Percentiles rank a stretch among this genome's conserved stretches.
phyloP scores from a whole-genome alignment of 2,888 invertebrate species.

The Plebejus anna region DNA sequence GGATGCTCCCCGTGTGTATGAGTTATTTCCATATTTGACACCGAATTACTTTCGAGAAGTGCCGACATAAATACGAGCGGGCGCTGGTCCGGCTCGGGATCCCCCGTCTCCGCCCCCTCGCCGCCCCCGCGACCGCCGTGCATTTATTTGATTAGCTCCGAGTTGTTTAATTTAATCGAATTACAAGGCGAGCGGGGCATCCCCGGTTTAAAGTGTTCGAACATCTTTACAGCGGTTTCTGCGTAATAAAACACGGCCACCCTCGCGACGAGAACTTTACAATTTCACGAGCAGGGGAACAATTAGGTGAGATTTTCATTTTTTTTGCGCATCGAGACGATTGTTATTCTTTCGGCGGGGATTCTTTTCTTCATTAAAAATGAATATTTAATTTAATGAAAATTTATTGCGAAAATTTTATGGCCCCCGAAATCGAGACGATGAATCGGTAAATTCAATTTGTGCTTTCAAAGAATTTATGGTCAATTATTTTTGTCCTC shows the following conservation, averaged over 20 bases:
- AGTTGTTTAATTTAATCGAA: slow-evolving; percentile 81
- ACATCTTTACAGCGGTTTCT: slow-evolving; percentile 79
- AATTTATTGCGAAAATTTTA: slow-evolving; percentile 61
- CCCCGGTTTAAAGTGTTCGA: slow-evolving; percentile 71
- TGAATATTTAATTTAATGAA: slow-evolving; percentile 77
- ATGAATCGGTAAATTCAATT: slow-evolving; percentile 5
- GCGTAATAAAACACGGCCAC: slow-evolving; percentile 76
- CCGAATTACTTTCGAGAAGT: slow-evolving; percentile 80
- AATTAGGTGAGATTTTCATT: slow-evolving; percentile 75
- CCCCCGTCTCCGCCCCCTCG: slow-evolving; percentile 47
- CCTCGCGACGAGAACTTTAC: slow-evolving; percentile 74
- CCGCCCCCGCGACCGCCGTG: slow-evolving; percentile 54
- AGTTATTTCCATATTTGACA: slow-evolving; percentile 80
- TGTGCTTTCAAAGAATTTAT: not conserved
- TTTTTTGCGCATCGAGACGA: slow-evolving; percentile 65
- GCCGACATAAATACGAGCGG: slow-evolving; percentile 74
- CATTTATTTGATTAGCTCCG: slow-evolving; percentile 81
- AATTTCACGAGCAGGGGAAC: slow-evolving; percentile 79
- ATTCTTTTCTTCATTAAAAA: slow-evolving; percentile 73
- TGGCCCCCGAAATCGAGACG: slow-evolving; percentile 48
- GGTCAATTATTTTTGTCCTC: not conserved
- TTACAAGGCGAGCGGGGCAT: slow-evolving; percentile 68
- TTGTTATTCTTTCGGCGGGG: slow-evolving; percentile 67
- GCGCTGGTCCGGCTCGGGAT: slow-evolving; percentile 43
- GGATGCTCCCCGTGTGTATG: slow-evolving; percentile 74